Evolutionary conservation across 37 sponge, comb jelly and placozoan species (phyloP).

Genomic region (Cliona cf. orientalis): DNA sequence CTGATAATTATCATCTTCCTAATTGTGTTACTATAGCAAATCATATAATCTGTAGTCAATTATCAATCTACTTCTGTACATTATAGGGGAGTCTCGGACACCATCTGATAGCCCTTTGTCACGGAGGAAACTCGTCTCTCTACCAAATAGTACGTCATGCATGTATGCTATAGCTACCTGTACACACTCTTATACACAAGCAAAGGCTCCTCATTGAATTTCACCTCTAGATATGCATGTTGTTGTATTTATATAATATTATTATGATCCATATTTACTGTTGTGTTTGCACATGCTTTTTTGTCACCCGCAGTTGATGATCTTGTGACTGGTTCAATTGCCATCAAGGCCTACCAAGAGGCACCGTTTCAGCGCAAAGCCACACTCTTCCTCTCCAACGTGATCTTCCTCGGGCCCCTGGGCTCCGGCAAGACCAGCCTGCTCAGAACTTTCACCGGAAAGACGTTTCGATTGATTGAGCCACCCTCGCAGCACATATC

Average conservation of each 20-base stretch:
- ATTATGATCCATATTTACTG: too few relatives aligned
- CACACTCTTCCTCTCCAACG: slow-evolving; percentile 43
- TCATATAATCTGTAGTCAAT: too few relatives aligned
- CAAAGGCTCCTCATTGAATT: slow-evolving; percentile 72
- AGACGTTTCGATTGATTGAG: slow-evolving; percentile 60
- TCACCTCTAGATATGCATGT: too few relatives aligned
- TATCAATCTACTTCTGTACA: too few relatives aligned
- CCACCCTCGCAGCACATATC: slow-evolving; percentile 16
- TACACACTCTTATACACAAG: neutral
- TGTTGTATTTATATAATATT: too few relatives aligned
- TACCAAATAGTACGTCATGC: neutral
- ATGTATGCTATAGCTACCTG: neutral
- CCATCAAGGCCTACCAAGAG: slow-evolving; percentile 52
- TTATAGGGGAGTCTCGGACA: slow-evolving; percentile 33
- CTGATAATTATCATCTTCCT: too few relatives aligned
- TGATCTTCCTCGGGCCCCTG: slow-evolving; percentile 64
- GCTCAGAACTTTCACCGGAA: slow-evolving; percentile 42
- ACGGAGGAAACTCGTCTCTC: neutral
- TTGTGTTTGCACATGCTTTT: too few relatives aligned
- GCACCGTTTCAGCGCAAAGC: slow-evolving; percentile 52
- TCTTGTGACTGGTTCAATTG: slow-evolving; percentile 36
- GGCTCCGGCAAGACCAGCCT: slow-evolving; percentile 89
- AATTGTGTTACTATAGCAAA: too few relatives aligned
- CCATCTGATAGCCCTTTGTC: slow-evolving; percentile 16
- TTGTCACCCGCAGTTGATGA: slow-evolving; percentile 38